Conservation (phyloP, 2,113 vertebrate species). For the Dicrurus megarhynchus region DNA sequence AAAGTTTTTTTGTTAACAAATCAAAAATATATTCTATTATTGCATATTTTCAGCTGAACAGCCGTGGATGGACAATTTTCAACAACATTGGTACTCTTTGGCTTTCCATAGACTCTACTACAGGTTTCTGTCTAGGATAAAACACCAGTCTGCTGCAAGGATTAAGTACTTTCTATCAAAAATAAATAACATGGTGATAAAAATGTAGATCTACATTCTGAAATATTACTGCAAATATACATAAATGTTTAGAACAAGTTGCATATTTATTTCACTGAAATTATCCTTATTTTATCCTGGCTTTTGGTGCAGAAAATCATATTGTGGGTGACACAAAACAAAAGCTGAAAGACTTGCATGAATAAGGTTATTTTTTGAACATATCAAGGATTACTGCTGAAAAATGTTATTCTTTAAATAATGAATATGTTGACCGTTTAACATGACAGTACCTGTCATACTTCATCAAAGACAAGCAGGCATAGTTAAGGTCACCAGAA, state of each 20-base stretch:
- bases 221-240: neutral
- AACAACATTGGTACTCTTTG: neutral
- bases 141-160: neutral
- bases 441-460: neutral
- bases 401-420: slow-evolving; percentile 48
- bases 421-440: slow-evolving; percentile 38
- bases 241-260: neutral
- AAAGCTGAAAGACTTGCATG: neutral
- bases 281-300: neutral
- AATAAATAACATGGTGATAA: neutral
- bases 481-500: slow-evolving; percentile 44
- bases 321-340: neutral
- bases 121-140: neutral
- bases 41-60: neutral
- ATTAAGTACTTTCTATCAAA: neutral
- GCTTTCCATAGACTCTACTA: neutral
- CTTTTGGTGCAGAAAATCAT: neutral
- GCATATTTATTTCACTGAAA: neutral
- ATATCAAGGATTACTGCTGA: neutral
- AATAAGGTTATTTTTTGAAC: neutral
- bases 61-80: neutral
- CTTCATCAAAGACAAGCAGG: slow-evolving; percentile 49
- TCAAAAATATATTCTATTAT: accelerated
- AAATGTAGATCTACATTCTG: neutral
- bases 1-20: neutral